Percentiles rank a stretch among this genome's conserved stretches.
These are phyloP conservation scores for Acronicta alni DNA, from an alignment of 2,888 invertebrate genomes.

Conservation along the genomic window DNA sequence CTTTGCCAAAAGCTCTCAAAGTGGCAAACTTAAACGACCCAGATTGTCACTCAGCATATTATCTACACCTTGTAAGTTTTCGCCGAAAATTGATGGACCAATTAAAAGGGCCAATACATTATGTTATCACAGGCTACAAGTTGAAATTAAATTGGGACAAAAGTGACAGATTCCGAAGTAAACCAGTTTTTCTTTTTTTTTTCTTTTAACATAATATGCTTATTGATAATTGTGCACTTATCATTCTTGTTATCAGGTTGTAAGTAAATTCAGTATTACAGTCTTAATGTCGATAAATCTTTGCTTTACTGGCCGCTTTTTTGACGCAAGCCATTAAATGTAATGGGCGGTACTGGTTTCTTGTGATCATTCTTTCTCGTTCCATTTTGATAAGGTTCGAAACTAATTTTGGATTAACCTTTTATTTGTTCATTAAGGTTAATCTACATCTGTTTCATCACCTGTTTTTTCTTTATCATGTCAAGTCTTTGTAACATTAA, in stretches of 20 bases:
- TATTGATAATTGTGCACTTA: slow-evolving; percentile 34
- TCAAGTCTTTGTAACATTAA: neutral
- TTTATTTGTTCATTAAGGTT: neutral
- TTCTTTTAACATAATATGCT: slow-evolving; percentile 24
- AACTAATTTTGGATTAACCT: slow-evolving; percentile 14
- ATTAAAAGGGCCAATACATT: slow-evolving; percentile 49
- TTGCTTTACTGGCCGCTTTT: slow-evolving; percentile 28
- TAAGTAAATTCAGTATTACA: slow-evolving; percentile 45
- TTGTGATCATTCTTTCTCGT: slow-evolving; percentile 26
- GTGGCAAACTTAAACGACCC: slow-evolving; percentile 18
- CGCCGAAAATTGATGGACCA: slow-evolving; percentile 58
- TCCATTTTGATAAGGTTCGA: slow-evolving; percentile 25
- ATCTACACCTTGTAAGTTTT: slow-evolving; percentile 30
- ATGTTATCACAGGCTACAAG: slow-evolving; percentile 38
- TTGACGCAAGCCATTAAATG: slow-evolving; percentile 30
- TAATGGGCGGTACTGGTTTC: slow-evolving; percentile 29
- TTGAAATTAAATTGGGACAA: slow-evolving; percentile 38
- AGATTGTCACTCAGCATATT: slow-evolving; percentile 25
- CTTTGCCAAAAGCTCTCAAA: slow-evolving; percentile 17
- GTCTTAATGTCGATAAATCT: slow-evolving; percentile 43
- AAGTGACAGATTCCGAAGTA: slow-evolving; percentile 35
- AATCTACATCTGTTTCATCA: neutral
- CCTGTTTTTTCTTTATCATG: neutral
- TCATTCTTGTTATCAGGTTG: slow-evolving; percentile 36
- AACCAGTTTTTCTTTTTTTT: slow-evolving; percentile 52